Evolutionary conservation across 2,113 vertebrate species (phyloP).

Genomic region (Peucedramus taeniatus): DNA sequence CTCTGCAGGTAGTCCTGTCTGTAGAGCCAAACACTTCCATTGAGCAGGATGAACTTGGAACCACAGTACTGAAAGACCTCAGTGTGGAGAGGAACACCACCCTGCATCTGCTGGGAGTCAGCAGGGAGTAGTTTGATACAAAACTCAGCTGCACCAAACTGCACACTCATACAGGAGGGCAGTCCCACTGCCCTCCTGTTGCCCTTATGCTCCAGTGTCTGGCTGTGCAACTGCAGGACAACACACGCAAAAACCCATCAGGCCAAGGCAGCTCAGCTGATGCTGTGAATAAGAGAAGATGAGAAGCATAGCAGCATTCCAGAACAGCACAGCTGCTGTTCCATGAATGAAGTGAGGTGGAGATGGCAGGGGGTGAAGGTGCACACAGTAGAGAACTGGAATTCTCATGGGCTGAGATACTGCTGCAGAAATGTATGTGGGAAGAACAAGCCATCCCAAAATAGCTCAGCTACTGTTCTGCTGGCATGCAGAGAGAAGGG

Average conservation of each 20-base stretch:
- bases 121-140: background rate
- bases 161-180: background rate
- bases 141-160: background rate
- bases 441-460: background rate
- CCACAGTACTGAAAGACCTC: background rate
- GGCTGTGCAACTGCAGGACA: background rate
- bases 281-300: background rate
- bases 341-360: background rate
- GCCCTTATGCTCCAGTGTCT: background rate
- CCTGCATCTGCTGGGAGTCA: background rate
- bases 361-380: background rate
- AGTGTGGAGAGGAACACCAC: background rate
- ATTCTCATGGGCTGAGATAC: background rate
- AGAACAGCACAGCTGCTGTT: background rate
- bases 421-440: background rate
- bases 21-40: background rate
- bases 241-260: background rate
- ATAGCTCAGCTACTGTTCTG: background rate
- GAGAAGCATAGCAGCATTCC: background rate
- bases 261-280: background rate
- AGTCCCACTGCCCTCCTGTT: background rate
- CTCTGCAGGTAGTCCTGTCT: background rate
- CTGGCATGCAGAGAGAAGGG: background rate
- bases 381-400: background rate
- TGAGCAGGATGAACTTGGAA: background rate